These are phyloP conservation scores for Cotesia congregata DNA, from an alignment of 2,888 invertebrate species.

Conservation along the genomic window DNA sequence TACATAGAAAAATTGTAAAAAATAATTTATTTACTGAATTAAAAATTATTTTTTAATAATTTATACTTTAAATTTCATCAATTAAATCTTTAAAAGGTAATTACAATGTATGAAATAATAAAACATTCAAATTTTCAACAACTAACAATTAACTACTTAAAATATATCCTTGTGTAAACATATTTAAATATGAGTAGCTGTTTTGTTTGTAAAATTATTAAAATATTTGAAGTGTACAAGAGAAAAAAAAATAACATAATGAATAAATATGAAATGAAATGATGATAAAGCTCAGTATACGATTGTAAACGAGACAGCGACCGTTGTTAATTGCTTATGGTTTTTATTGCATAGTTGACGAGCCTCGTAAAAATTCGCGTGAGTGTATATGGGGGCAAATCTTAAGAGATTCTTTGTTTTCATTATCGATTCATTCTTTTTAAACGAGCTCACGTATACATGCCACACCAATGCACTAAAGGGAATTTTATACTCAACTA, in stretches of 20 bases:
- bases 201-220: neutral
- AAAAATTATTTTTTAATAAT: too few species aligned
- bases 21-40: too few species aligned
- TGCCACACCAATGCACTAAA: constrained; percentile 24
- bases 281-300: constrained; percentile 16
- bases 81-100: too few species aligned
- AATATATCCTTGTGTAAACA: neutral
- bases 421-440: constrained; percentile 51
- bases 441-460: constrained; percentile 26
- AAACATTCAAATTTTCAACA: too few species aligned
- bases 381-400: constrained; percentile 46
- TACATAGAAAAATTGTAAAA: too few species aligned
- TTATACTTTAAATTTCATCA: too few species aligned
- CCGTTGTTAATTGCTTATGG: constrained; percentile 49
- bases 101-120: too few species aligned
- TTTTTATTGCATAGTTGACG: constrained; percentile 46
- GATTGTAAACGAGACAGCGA: constrained; percentile 40
- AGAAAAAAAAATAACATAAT: constrained; percentile 9
- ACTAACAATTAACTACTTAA: too few species aligned
- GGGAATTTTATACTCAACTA: constrained; percentile 25
- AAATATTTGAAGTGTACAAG: neutral
- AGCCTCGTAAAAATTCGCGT: constrained; percentile 47
- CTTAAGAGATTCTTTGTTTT: constrained; percentile 50
- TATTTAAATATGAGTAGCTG: neutral
- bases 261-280: neutral